A percentile compares a stretch with the other conserved stretches of the same genome.
Conservation (phyloP, 2,113 vertebrate genomes). For the Eulemur rufifrons region DNA sequence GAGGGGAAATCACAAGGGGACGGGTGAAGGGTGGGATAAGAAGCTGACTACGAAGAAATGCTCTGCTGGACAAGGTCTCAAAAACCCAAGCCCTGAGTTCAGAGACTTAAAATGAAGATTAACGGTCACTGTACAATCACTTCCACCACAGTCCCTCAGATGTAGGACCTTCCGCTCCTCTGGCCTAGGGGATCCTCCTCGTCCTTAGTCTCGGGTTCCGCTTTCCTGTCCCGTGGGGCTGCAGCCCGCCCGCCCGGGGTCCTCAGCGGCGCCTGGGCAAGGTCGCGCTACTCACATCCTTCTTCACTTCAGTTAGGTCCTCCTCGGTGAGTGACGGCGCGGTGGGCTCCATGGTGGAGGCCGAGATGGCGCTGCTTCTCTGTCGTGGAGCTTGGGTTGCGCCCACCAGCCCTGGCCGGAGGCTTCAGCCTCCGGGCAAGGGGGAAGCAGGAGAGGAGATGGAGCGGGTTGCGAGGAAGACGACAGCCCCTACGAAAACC, state of each 20-base stretch:
- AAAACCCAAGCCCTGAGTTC: not conserved
- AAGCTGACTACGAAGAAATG: not conserved
- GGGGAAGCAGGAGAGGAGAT: not conserved
- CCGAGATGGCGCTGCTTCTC: constrained; percentile 45
- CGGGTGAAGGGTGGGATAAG: not conserved
- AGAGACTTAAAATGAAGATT: not conserved
- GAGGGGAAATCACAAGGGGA: not conserved
- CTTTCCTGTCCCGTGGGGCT: not conserved
- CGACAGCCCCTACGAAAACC: not conserved
- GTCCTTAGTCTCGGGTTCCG: constrained; percentile 22
- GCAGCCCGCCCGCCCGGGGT: not conserved
- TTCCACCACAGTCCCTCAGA: not conserved
- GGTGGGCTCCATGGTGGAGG: constrained; percentile 49
- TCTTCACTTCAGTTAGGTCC: constrained; percentile 96
- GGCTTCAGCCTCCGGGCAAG: constrained; percentile 19
- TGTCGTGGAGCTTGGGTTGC: not conserved
- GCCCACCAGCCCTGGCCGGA: constrained; percentile 9
- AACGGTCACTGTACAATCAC: not conserved
- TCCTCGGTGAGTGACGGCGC: constrained; percentile 91
- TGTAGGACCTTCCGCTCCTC: not conserved
- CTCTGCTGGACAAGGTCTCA: not conserved
- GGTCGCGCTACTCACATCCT: constrained; percentile 89
- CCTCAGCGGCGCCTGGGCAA: not conserved
- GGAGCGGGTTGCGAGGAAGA: not conserved
- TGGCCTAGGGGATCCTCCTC: not conserved